Conservation (phyloP, 2,888 invertebrate species). For the Hecatera dysodea region DNA sequence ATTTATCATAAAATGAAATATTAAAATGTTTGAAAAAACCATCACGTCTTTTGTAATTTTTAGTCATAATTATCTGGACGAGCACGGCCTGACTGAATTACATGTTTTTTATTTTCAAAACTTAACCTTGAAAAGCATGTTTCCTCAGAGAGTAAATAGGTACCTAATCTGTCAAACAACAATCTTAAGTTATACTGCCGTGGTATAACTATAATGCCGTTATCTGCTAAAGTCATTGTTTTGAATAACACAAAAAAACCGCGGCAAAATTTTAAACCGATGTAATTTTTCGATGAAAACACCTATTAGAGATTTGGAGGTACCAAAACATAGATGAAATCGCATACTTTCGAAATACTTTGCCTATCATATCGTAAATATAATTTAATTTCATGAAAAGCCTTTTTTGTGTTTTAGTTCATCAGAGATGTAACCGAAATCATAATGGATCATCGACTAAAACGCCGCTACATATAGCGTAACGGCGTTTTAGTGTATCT, state of each 20-base stretch:
- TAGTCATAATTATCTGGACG: too few species aligned
- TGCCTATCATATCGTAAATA: slow-evolving; percentile 17
- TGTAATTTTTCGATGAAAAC: slow-evolving; percentile 5
- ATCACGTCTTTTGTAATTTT: too few species aligned
- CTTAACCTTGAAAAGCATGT: too few species aligned
- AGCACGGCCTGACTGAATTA: too few species aligned
- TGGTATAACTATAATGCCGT: too few species aligned
- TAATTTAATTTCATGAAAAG: slow-evolving; percentile 9
- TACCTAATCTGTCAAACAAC: too few species aligned
- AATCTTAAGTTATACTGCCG: neutral
- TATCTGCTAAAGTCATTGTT: slow-evolving; percentile 1
- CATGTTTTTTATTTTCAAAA: too few species aligned
- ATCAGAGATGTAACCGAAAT: slow-evolving; percentile 1
- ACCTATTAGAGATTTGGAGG: slow-evolving; percentile 5
- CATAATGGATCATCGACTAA: slow-evolving; percentile 13
- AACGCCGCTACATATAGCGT: slow-evolving; percentile 12
- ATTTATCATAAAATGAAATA: too few species aligned
- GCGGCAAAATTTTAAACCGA: slow-evolving; percentile 4
- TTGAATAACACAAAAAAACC: slow-evolving; percentile 12
- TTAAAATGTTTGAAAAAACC: too few species aligned
- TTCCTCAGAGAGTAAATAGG: too few species aligned
- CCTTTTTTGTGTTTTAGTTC: slow-evolving; percentile 4
- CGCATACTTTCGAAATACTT: slow-evolving; percentile 4
- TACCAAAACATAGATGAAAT: slow-evolving; percentile 11
- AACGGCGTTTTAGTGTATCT: slow-evolving; percentile 15